These are phyloP conservation scores for Diglossa cyanea DNA, from an alignment of 2,797 vertebrate genomes.

Conservation along the genomic window DNA sequence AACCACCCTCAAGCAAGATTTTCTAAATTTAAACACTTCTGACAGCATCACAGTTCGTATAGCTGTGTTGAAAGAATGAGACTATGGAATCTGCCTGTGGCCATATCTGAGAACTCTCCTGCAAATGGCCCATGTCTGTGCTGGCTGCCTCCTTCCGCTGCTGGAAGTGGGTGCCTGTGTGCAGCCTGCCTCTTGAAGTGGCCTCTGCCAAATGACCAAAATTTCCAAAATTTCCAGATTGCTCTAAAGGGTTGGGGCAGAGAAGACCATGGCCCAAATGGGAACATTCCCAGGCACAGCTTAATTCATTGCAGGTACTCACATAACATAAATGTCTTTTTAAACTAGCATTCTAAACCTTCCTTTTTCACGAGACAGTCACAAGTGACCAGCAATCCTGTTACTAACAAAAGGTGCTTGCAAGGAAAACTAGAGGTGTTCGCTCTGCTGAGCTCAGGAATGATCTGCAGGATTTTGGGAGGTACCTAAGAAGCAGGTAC, in stretches of 20 bases:
- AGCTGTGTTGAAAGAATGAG: neutral
- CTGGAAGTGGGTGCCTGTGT: neutral
- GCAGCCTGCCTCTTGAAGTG: neutral
- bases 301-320: neutral
- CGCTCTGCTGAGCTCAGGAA: neutral
- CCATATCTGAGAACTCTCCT: neutral
- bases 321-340: neutral
- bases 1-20: neutral
- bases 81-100: neutral
- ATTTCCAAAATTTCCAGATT: neutral
- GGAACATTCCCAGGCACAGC: neutral
- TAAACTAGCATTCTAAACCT: neutral
- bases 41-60: neutral
- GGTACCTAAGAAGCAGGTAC: neutral
- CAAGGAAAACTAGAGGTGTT: neutral
- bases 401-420: neutral
- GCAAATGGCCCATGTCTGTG: accelerated
- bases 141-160: neutral
- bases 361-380: neutral
- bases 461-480: neutral
- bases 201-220: neutral
- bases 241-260: neutral
- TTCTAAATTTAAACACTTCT: neutral
- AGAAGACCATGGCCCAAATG: neutral
- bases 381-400: neutral